Evolutionary conservation across 2,113 vertebrate genomes (phyloP).

Genomic region (Tenrec ecaudatus): DNA sequence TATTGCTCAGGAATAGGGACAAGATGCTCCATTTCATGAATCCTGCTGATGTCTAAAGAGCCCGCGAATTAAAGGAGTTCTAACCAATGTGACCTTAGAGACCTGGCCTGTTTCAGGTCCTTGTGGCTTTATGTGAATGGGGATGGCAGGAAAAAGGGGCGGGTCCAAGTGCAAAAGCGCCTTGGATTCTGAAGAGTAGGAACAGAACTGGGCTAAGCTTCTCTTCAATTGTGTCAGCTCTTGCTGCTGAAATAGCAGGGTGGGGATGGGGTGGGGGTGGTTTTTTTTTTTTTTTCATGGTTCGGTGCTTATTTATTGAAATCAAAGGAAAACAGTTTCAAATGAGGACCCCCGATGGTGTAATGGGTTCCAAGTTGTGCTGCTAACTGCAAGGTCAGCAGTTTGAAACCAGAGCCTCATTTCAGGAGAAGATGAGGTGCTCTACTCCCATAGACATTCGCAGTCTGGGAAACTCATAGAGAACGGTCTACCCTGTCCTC

Average conservation of each 20-base stretch:
- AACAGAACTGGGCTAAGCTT: neutral
- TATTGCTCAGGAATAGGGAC: neutral
- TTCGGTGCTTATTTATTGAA: neutral
- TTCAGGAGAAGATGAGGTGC: too few species aligned
- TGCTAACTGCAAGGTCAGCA: too few species aligned
- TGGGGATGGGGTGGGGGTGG: too few species aligned
- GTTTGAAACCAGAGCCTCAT: too few species aligned
- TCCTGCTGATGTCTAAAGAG: neutral
- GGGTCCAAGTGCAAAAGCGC: neutral
- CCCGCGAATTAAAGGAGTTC: neutral
- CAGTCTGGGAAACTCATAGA: too few species aligned
- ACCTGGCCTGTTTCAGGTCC: neutral
- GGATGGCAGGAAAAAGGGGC: neutral
- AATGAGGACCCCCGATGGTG: too few species aligned
- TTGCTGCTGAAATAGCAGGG: neutral
- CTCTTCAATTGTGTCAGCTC: neutral
- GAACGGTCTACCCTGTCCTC: too few species aligned
- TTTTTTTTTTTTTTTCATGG: neutral
- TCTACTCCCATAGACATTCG: too few species aligned
- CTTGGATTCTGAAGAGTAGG: neutral
- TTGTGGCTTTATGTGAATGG: neutral
- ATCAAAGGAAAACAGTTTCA: constrained; percentile 2
- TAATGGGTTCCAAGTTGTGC: too few species aligned
- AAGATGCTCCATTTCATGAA: neutral
- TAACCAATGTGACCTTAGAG: neutral